Percentiles rank a stretch among this genome's conserved stretches.
Evolutionary conservation across 2,888 invertebrate genomes (phyloP).

Genomic region (Ochropacha duplaris): DNA sequence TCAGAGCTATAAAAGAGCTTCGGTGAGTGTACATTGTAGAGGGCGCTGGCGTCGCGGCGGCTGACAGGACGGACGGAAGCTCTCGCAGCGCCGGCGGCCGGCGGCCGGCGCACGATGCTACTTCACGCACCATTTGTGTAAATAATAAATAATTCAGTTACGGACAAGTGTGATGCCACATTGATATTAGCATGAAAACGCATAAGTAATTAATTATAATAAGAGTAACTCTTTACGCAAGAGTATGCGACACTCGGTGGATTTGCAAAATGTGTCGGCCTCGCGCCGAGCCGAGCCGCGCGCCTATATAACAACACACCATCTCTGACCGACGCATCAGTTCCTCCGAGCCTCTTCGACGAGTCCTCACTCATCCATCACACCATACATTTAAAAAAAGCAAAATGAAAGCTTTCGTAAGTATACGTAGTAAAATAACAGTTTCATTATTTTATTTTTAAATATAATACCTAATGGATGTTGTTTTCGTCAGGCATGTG

Average conservation of each 20-base stretch:
- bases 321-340: slow-evolving; percentile 20
- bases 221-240: slow-evolving; percentile 27
- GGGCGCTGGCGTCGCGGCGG: background rate
- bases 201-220: slow-evolving; percentile 19
- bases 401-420: slow-evolving; percentile 49
- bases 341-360: slow-evolving; percentile 17
- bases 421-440: slow-evolving; percentile 15
- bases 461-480: too few species aligned
- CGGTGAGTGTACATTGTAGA: background rate
- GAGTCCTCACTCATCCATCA: slow-evolving; percentile 13
- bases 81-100: background rate
- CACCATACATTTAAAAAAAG: slow-evolving; percentile 12
- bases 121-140: background rate
- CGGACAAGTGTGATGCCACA: slow-evolving; percentile 1
- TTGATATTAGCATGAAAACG: slow-evolving; percentile 3
- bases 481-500: slow-evolving; percentile 33
- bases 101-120: background rate
- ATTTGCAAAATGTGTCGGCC: slow-evolving; percentile 32
- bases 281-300: slow-evolving; percentile 9
- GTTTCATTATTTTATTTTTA: background rate
- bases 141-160: background rate
- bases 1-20: background rate
- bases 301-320: slow-evolving; percentile 28
- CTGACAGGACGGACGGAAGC: background rate
- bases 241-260: slow-evolving; percentile 11